Evolutionary conservation across 2,113 vertebrate species (phyloP).

Genomic region (Puffinus mauretanicus): DNA sequence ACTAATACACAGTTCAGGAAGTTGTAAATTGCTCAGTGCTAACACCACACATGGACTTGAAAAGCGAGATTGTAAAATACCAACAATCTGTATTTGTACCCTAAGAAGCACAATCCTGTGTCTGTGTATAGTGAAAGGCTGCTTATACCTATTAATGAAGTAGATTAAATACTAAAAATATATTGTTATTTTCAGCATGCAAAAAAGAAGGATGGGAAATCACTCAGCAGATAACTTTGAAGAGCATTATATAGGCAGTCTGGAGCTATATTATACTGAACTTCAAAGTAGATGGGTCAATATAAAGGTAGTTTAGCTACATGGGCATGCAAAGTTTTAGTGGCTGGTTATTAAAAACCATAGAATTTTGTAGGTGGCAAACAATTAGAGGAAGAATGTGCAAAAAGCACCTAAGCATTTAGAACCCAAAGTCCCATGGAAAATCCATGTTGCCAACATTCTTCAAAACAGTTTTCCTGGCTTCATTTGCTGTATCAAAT

Average conservation of each 20-base stretch:
- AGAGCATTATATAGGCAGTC: neutral
- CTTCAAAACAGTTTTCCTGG: neutral
- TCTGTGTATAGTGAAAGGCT: neutral
- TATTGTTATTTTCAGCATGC: neutral
- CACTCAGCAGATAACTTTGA: neutral
- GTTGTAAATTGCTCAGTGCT: neutral
- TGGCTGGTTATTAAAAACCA: neutral
- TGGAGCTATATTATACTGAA: neutral
- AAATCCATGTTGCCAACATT: neutral
- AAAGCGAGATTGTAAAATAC: rapidly evolving
- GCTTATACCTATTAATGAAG: neutral
- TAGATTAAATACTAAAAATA: neutral
- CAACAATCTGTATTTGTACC: neutral
- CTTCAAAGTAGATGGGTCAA: neutral
- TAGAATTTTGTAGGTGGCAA: neutral
- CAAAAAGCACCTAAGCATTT: neutral
- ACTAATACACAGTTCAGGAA: neutral
- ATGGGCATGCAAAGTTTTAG: neutral
- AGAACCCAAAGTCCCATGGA: neutral
- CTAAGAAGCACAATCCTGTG: neutral
- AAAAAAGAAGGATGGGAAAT: neutral
- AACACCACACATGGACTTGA: neutral
- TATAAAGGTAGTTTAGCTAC: neutral
- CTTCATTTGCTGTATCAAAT: neutral
- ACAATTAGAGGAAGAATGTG: neutral